Evolutionary conservation across 2,113 vertebrate species (phyloP), one percentile per base, ranked within the genome.

Genomic region (Xiphophorus hellerii): DNA sequence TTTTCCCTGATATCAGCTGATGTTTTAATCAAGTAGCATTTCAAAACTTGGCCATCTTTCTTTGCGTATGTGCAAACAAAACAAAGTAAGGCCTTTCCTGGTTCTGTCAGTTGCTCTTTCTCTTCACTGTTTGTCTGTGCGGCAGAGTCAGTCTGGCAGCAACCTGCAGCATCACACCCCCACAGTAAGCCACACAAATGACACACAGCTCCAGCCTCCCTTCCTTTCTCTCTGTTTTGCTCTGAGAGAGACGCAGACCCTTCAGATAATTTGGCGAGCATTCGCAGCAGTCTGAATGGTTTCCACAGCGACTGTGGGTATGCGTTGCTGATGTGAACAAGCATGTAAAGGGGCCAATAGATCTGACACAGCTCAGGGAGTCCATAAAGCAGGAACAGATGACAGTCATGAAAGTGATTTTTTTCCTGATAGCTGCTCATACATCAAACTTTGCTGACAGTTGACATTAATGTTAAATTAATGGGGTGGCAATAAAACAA

Each of bases 81-180:
- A 51, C 37, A 42, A 73, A 25, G 42, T 35, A 71, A 58, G 65
- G 51, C 54, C 73, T 62, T 74, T 67, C 51, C 60, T 78, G 44
- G 70, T 68, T 78, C 66, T 54, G 60, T 86, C 66, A 27, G 60
- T 61, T 62, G 51, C 65, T 64, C 64, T 71, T 69, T 61, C 66
- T 80, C 68, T 61, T 85, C 66, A 48, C 71, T 64, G 69, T 69
- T 84, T 58, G 54, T 77, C 66, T 82, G 78, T 81, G 66, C 85
- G 60, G 48, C 73, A 30, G 66, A 84, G 76, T 82, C 71, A 78
- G 67, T 78, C 76, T 78, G 87, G 83, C 79, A 88, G 78, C 87
- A 90, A 90, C 81, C 88, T 89, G 84, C 89, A 89, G 69, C 77
- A 83, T 93, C 89, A 92, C 90, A 92, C 91, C 90, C 93, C 92